Evolutionary conservation across 2,797 vertebrate species (phyloP).

Genomic region (Tokudaia muenninki): DNA sequence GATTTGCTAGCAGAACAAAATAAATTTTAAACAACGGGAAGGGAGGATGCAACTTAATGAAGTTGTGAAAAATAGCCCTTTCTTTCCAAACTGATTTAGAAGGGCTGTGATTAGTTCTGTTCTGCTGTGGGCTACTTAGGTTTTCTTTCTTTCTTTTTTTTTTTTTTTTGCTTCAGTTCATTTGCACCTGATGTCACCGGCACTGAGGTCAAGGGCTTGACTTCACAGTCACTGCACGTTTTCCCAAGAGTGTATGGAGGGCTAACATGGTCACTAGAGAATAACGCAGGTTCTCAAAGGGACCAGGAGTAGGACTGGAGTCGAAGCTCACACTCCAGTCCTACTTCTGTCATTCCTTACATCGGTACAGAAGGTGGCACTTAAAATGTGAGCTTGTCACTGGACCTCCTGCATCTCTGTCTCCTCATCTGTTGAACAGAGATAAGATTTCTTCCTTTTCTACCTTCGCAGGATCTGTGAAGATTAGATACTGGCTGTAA

Average conservation of each 20-base stretch:
- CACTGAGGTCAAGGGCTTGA: conserved; percentile 11
- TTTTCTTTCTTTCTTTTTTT: too few relatives aligned
- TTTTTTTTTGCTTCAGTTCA: background rate
- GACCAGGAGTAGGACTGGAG: background rate
- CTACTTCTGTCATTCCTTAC: background rate
- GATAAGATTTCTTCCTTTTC: conserved; percentile 80
- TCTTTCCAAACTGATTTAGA: conserved; percentile 8
- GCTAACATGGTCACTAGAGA: background rate
- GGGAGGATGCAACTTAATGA: background rate
- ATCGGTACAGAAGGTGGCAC: conserved; percentile 3
- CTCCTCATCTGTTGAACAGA: conserved; percentile 78
- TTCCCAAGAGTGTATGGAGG: conserved; percentile 8
- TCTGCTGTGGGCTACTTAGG: background rate
- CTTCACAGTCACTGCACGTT: background rate
- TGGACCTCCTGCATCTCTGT: conserved; percentile 69
- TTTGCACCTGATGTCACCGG: background rate
- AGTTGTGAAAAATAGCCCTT: background rate
- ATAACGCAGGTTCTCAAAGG: background rate
- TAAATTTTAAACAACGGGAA: conserved; percentile 12
- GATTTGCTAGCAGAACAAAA: conserved; percentile 15
- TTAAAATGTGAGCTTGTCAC: conserved; percentile 57
- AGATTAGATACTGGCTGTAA: conserved; percentile 82
- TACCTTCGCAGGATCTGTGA: conserved; percentile 78
- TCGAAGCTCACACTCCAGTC: conserved; percentile 34
- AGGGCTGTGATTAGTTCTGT: background rate